A percentile compares a stretch with the other conserved stretches of the same genome.
phyloP scores from a whole-genome alignment of 1,140 invertebrate genomes.

The Drosophila pectinifera region DNA sequence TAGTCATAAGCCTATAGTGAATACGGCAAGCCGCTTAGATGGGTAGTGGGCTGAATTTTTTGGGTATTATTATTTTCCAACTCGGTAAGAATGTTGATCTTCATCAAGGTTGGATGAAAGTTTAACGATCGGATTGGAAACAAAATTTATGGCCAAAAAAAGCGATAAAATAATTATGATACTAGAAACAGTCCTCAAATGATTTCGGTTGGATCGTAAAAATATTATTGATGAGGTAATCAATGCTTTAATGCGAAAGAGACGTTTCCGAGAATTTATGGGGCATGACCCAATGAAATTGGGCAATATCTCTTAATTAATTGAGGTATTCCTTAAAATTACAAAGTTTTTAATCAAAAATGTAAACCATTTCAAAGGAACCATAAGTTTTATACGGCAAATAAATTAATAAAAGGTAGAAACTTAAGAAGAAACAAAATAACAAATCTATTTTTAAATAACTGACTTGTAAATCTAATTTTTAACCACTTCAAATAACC shows the following conservation, averaged over 20 bases:
- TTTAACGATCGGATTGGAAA: conserved; percentile 32
- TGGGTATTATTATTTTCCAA: conserved; percentile 12
- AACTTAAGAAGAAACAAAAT: background rate
- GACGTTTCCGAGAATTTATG: conserved; percentile 9
- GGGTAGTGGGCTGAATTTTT: conserved; percentile 9
- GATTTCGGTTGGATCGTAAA: conserved; percentile 24
- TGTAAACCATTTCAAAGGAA: too few species aligned
- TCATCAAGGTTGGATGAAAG: conserved; percentile 42
- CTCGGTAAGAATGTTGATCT: conserved; percentile 28
- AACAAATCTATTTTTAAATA: too few species aligned
- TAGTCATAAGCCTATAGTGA: conserved; percentile 30
- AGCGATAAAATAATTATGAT: conserved; percentile 31
- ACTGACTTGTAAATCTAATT: background rate
- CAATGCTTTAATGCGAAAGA: conserved; percentile 7
- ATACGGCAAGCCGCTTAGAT: conserved; percentile 18
- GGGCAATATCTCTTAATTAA: conserved; percentile 7
- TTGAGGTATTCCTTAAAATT: background rate
- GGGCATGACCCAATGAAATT: conserved; percentile 6
- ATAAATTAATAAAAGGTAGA: background rate
- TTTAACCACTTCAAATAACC: background rate
- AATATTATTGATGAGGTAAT: conserved; percentile 22
- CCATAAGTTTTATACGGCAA: background rate
- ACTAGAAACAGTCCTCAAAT: conserved; percentile 12
- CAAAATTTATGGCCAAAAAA: conserved; percentile 23
- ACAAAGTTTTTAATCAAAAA: background rate